Percentiles rank a stretch among this genome's conserved stretches.
phyloP scores from a whole-genome alignment of 2,888 invertebrate species.

The Hydraecia micacea region DNA sequence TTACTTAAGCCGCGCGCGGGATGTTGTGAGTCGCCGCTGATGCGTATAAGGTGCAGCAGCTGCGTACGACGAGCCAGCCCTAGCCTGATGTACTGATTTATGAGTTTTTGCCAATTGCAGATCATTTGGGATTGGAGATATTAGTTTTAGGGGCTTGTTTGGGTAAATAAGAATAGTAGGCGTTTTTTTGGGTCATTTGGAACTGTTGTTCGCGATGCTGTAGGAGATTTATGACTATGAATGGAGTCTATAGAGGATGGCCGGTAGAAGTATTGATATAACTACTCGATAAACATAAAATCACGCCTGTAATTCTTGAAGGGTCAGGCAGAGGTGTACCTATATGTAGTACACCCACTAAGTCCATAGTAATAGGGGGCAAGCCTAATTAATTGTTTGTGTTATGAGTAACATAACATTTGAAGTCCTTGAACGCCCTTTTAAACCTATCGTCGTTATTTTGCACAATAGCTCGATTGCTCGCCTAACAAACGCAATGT shows the following conservation, averaged over 20 bases:
- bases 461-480: conserved; percentile 74
- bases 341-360: not conserved
- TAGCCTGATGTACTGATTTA: conserved; percentile 68
- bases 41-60: conserved; percentile 88
- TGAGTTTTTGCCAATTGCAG: conserved; percentile 66
- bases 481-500: conserved; percentile 79
- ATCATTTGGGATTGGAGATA: conserved; percentile 55
- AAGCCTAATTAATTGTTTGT: conserved; percentile 36
- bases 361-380: not conserved
- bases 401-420: conserved; percentile 25
- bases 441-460: conserved; percentile 68
- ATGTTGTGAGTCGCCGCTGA: conserved; percentile 85
- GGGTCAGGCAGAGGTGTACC: not conserved
- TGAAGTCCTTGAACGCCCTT: conserved; percentile 34
- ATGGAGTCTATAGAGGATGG: not conserved
- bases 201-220: not conserved
- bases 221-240: conserved; percentile 18
- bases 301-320: not conserved
- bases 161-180: conserved; percentile 48
- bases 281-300: not conserved
- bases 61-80: conserved; percentile 71
- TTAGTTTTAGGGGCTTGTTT: conserved; percentile 57
- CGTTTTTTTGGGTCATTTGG: conserved; percentile 40
- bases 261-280: not conserved
- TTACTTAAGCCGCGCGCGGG: conserved; percentile 81